Conservation (phyloP, 2,113 vertebrate genomes). For the Tonatia bakeri region DNA sequence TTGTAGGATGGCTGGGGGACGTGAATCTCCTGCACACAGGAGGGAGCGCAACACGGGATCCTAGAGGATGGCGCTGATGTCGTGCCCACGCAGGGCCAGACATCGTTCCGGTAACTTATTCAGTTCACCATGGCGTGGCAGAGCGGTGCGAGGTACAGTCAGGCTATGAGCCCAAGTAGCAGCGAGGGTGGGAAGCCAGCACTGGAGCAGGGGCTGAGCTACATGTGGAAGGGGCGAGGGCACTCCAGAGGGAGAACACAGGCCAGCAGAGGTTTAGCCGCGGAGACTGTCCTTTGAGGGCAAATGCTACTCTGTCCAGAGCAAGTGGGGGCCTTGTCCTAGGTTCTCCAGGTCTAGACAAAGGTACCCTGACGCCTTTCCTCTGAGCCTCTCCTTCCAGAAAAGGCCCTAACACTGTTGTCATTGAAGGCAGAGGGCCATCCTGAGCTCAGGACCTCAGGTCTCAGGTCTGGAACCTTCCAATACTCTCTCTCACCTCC, state of each 20-base stretch:
- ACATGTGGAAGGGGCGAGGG: background rate
- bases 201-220: background rate
- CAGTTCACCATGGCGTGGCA: background rate
- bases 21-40: background rate
- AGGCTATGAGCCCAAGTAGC: background rate
- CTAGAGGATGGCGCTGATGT: background rate
- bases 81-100: background rate
- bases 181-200: background rate
- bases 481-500: background rate
- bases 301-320: background rate
- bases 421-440: background rate
- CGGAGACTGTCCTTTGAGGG: background rate
- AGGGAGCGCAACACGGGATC: background rate
- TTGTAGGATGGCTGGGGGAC: background rate
- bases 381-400: background rate
- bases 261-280: accelerated
- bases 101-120: background rate
- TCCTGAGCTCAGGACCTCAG: background rate
- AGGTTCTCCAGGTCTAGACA: background rate
- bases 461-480: background rate
- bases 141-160: background rate
- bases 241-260: no score
- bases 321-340: background rate
- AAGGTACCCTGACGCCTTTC: background rate
- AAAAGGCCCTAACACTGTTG: background rate